Percentiles rank a stretch among this genome's conserved stretches.
Evolutionary conservation across 1,140 invertebrate genomes (phyloP).

Genomic region (Acromyrmex heyeri): DNA sequence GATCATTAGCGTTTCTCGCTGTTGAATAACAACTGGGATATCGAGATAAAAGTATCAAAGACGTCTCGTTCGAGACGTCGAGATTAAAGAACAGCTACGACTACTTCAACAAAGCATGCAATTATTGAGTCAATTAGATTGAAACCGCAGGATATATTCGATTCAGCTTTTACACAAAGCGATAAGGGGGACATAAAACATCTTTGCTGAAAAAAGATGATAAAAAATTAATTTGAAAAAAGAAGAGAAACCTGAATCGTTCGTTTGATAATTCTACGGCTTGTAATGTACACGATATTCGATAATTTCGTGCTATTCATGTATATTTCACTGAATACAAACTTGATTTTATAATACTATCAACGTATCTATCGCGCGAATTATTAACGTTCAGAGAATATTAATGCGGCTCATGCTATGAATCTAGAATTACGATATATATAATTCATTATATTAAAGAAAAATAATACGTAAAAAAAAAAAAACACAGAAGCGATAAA

Average conservation of each 20-base stretch:
- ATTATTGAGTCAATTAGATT: slow-evolving; percentile 56
- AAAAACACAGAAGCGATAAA: not conserved
- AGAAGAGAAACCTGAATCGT: not conserved
- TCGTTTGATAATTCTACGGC: slow-evolving; percentile 5
- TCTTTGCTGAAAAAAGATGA: not conserved
- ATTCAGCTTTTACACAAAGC: slow-evolving; percentile 37
- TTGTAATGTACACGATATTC: not conserved
- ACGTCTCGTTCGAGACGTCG: slow-evolving; percentile 15
- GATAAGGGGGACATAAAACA: not conserved
- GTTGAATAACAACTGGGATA: slow-evolving; percentile 30
- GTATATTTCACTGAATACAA: slow-evolving; percentile 14
- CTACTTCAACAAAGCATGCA: slow-evolving; percentile 40
- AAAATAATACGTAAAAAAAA: not conserved
- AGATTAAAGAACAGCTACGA: slow-evolving; percentile 23
- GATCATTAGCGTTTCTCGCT: slow-evolving; percentile 48
- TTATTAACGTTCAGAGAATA: slow-evolving; percentile 18
- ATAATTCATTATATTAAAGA: not conserved
- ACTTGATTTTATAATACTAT: slow-evolving; percentile 1
- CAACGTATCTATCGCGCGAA: slow-evolving; percentile 7
- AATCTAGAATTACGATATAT: not conserved
- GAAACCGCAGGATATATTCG: slow-evolving; percentile 26
- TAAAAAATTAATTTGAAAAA: not conserved
- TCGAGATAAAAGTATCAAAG: slow-evolving; percentile 43
- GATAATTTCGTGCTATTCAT: slow-evolving; percentile 9
- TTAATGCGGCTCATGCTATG: not conserved